Conservation (phyloP, 2,113 vertebrate species). For the Alethe diademata region DNA sequence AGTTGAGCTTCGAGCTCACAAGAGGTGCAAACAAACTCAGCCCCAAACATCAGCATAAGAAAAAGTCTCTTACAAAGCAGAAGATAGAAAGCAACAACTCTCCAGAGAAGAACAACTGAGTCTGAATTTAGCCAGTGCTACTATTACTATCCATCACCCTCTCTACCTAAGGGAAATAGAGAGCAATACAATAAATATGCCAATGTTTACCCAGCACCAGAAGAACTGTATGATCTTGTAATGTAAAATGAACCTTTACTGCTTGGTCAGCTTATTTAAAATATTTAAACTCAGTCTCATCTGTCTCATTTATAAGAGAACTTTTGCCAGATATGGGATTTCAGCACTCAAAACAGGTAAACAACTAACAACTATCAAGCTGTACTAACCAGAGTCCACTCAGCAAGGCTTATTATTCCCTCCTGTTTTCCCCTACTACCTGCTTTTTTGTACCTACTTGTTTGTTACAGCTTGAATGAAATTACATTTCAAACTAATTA, state of each 20-base stretch:
- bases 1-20: neutral
- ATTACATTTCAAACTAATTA: slow-evolving; percentile 33
- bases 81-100: neutral
- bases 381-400: neutral
- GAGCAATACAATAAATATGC: neutral
- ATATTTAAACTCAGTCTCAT: neutral
- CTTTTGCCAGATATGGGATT: neutral
- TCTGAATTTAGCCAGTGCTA: neutral
- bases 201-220: neutral
- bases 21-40: neutral
- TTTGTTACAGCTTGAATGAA: slow-evolving; percentile 33
- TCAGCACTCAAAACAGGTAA: neutral
- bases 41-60: neutral
- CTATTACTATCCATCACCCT: neutral
- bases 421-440: neutral
- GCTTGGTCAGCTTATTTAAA: neutral
- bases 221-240: neutral
- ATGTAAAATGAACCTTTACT: neutral
- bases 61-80: neutral
- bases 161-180: neutral
- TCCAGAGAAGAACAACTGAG: neutral
- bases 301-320: neutral
- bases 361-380: neutral
- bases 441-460: neutral
- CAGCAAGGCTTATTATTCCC: neutral